Conservation (phyloP, 2,888 invertebrate species). For the Cheilosia grossa region DNA sequence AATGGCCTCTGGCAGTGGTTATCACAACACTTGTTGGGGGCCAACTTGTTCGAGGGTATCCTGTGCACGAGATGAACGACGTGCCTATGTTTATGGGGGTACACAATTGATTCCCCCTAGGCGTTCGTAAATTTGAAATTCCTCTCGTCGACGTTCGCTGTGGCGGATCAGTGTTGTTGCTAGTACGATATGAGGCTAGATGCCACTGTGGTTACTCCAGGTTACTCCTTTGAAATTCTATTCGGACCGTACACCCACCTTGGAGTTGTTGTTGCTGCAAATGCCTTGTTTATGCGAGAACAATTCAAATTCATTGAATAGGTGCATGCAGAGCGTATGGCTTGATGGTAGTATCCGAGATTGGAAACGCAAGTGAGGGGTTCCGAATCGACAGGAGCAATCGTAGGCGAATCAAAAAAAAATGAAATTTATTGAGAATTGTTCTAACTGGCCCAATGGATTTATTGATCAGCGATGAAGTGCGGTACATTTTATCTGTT, state of each 20-base stretch:
- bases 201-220: slow-evolving; percentile 66
- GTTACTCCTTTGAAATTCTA: slow-evolving; percentile 38
- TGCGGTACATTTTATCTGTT: slow-evolving; percentile 71
- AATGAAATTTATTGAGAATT: slow-evolving; percentile 72
- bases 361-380: slow-evolving; percentile 12
- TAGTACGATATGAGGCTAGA: slow-evolving; percentile 24
- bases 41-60: neutral
- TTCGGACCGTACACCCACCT: slow-evolving; percentile 60
- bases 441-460: slow-evolving; percentile 67
- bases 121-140: slow-evolving; percentile 72
- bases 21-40: slow-evolving; percentile 34
- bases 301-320: slow-evolving; percentile 70
- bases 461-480: slow-evolving; percentile 64
- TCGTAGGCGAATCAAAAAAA: slow-evolving; percentile 69
- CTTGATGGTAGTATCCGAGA: slow-evolving; percentile 16
- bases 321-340: slow-evolving; percentile 25
- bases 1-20: slow-evolving; percentile 45
- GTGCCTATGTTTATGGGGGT: slow-evolving; percentile 67
- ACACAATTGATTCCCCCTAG: slow-evolving; percentile 66
- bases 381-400: slow-evolving; percentile 63
- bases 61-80: slow-evolving; percentile 48
- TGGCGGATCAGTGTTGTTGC: slow-evolving; percentile 27
- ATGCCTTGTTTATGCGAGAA: slow-evolving; percentile 63
- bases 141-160: slow-evolving; percentile 26
- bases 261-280: slow-evolving; percentile 9